phyloP scores from a whole-genome alignment of 53 echinoderm and acorn worm genomes.

The Holothuria leucospilota region DNA sequence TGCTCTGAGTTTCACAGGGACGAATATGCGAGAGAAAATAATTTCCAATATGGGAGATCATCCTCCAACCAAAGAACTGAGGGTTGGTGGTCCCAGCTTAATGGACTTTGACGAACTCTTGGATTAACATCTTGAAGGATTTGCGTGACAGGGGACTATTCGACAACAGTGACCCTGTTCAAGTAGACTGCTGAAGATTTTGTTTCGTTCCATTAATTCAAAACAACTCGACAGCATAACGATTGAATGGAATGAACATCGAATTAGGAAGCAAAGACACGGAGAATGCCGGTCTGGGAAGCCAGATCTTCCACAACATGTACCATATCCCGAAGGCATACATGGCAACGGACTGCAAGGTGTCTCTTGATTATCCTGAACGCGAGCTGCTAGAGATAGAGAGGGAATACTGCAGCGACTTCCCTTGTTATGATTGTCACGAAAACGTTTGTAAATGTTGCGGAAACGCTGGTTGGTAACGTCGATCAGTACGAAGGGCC shows the following conservation, averaged over 20 bases:
- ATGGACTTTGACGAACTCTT: constrained; percentile 50
- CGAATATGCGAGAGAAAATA: neutral
- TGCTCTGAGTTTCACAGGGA: constrained; percentile 25
- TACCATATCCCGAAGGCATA: constrained; percentile 46
- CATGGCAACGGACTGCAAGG: constrained; percentile 37
- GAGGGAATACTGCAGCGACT: constrained; percentile 8
- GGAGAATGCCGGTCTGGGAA: constrained; percentile 49
- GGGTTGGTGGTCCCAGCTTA: constrained; percentile 54
- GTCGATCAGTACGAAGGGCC: constrained; percentile 37
- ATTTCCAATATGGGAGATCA: constrained; percentile 37
- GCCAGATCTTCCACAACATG: constrained; percentile 60
- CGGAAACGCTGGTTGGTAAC: constrained; percentile 34
- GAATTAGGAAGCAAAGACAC: constrained; percentile 41
- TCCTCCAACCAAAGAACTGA: constrained; percentile 65
- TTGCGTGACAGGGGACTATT: constrained; percentile 44
- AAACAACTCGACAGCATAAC: neutral
- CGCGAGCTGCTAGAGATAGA: constrained; percentile 5
- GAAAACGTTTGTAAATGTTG: constrained; percentile 29
- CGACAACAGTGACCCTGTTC: constrained; percentile 41
- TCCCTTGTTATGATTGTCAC: constrained; percentile 41
- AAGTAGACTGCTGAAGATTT: constrained; percentile 56
- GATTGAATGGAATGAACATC: constrained; percentile 57
- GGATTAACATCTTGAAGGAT: constrained; percentile 56
- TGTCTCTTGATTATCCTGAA: constrained; percentile 39
- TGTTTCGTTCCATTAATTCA: constrained; percentile 55